phyloP scores from a whole-genome alignment of 2,113 vertebrate genomes.

The Dromas ardeola region DNA sequence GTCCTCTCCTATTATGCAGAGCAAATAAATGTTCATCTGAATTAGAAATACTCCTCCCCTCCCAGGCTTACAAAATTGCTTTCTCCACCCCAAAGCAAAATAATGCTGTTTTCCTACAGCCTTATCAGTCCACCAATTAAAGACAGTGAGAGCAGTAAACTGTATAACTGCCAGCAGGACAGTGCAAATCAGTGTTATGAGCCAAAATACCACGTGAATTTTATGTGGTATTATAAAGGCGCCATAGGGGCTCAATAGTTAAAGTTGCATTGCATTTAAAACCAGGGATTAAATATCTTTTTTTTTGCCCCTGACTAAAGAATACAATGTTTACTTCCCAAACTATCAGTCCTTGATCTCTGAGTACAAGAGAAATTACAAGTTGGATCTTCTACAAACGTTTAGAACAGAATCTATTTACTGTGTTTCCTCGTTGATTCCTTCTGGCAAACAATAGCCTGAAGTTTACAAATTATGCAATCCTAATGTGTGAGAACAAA shows the following conservation, averaged over 20 bases:
- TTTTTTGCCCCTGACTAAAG: not conserved
- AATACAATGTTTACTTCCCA: not conserved
- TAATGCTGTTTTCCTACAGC: not conserved
- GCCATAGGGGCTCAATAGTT: not conserved
- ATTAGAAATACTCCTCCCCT: not conserved
- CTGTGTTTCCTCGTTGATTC: not conserved
- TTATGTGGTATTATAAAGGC: constrained; percentile 9
- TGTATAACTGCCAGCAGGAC: not conserved
- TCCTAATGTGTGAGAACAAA: not conserved
- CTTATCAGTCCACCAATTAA: not conserved
- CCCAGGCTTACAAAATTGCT: not conserved
- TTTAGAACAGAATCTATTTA: not conserved
- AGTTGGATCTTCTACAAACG: not conserved
- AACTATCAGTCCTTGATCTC: not conserved
- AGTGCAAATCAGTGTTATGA: not conserved
- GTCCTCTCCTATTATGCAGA: constrained; percentile 1
- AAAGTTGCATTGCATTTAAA: not conserved
- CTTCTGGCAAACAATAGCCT: not conserved
- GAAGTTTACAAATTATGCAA: not conserved
- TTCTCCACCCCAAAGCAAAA: constrained; percentile 12
- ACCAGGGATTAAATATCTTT: not conserved
- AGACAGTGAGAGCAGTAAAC: not conserved
- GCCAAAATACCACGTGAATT: constrained; percentile 44
- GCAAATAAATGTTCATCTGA: not conserved
- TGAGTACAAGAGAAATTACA: not conserved